Evolutionary conservation across 1,140 invertebrate species (phyloP), one percentile per base, ranked within the genome.

Genomic region (Globodera ellingtonae): DNA sequence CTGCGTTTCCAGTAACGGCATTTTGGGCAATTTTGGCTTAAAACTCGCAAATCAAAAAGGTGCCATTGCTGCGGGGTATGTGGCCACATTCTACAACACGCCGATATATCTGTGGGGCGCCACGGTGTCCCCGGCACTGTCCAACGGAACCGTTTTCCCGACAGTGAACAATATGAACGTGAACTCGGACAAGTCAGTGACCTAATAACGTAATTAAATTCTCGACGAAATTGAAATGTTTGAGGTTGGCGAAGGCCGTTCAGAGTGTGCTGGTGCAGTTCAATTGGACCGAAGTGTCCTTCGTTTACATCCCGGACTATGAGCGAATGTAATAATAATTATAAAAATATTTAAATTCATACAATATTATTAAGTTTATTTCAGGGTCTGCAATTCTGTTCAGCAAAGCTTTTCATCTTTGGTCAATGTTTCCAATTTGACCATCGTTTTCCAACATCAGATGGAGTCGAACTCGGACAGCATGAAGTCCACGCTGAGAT

Each of bases 71-170:
- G 56, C 66, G 24, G 71, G 80, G 15, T 69, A 79, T 21, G 69
- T 52, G 5, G 67, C 75, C 35, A 46, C 84, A 4, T 84, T 76
- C 24, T 82, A 84, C 50, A 84, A 85, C 80, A 15, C 75, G 2
- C 83, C 83, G 21, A 24, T 86, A n/a, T 78, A 81, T 66, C 59
- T 85, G 47, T 84, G 83, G 83, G 83, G 83, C 6, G 66, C 84
- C 10, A 52, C 84, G 0, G 67, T 78, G 8, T 46, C 83, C 52
- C 47, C 84, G 0, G 75, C 79, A 52, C 67, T 84, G n/a, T 9
- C 78, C 44, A 70, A 79, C 72, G 67, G 18, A n/a, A 52, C 18
- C 7, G 24, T 73, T 7, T 84, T 86, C 48, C 83, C 83, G 46
- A 85, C 84, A 0, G 15, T 81, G 6, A 75, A 67, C 35, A 84